A percentile compares a stretch with the other conserved stretches of the same genome.
phyloP scores from a whole-genome alignment of 1,140 invertebrate species.

The Megalonaias nervosa region DNA sequence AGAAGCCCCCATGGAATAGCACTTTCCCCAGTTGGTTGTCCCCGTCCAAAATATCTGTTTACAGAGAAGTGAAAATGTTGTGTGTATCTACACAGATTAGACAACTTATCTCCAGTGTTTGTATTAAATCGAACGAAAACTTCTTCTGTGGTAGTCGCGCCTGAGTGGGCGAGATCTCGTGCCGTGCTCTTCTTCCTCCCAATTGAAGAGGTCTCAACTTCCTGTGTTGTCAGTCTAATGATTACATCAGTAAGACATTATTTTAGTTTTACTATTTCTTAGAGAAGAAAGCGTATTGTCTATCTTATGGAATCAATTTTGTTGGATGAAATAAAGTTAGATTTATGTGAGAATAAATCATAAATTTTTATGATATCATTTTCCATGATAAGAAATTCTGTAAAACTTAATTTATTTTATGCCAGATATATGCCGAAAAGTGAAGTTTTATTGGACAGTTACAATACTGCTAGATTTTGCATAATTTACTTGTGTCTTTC shows the following conservation, averaged over 20 bases:
- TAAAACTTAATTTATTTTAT: not conserved
- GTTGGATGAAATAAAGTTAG: not conserved
- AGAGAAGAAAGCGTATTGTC: too few species aligned
- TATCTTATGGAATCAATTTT: too few species aligned
- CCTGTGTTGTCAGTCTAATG: too few species aligned
- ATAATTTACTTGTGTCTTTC: slow-evolving; percentile 10
- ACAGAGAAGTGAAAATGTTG: slow-evolving; percentile 39
- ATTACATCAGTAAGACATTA: too few species aligned
- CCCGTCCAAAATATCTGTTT: slow-evolving; percentile 31
- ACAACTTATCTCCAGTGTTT: not conserved
- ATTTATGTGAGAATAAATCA: slow-evolving; percentile 7
- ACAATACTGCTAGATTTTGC: not conserved
- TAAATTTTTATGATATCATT: slow-evolving; percentile 9
- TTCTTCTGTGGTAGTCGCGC: too few species aligned
- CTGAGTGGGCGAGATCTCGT: too few species aligned
- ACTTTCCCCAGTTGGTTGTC: slow-evolving; percentile 11
- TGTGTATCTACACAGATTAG: slow-evolving; percentile 35
- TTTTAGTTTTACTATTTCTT: too few species aligned
- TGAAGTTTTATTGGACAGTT: slow-evolving; percentile 5
- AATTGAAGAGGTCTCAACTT: too few species aligned
- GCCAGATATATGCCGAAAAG: not conserved
- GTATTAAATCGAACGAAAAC: too few species aligned
- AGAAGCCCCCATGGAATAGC: too few species aligned
- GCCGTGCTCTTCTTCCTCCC: too few species aligned
- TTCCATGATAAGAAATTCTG: slow-evolving; percentile 4